Conservation (phyloP, 2,113 vertebrate genomes). For the Chroicocephalus ridibundus region DNA sequence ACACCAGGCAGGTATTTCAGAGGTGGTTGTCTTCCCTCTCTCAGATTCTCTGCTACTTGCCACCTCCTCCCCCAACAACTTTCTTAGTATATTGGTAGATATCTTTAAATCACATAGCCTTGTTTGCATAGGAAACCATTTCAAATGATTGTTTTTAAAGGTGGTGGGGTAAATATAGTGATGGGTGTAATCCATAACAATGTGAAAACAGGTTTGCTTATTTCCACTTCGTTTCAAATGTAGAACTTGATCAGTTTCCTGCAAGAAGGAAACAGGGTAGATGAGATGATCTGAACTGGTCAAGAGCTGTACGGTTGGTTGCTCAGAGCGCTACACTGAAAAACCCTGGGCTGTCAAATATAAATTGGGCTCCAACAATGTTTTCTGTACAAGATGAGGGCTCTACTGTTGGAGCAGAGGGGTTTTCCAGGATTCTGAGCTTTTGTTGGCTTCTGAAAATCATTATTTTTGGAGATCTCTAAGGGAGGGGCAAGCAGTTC, state of each 20-base stretch:
- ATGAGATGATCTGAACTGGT: background rate
- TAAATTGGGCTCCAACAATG: background rate
- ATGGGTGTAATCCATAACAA: fast-evolving
- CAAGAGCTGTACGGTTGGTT: background rate
- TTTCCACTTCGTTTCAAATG: background rate
- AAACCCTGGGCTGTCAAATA: background rate
- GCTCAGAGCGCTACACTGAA: background rate
- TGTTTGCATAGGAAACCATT: background rate
- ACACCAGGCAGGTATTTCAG: background rate
- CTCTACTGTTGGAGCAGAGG: background rate
- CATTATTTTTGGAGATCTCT: background rate
- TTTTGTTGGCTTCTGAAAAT: background rate
- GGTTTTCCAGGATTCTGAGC: background rate
- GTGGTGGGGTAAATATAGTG: background rate
- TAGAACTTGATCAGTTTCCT: background rate
- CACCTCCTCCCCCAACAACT: fast-evolving
- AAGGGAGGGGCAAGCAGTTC: background rate
- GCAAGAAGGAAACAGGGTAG: background rate
- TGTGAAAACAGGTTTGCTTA: background rate
- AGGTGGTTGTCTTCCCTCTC: background rate
- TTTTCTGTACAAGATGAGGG: background rate
- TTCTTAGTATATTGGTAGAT: background rate
- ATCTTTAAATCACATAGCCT: background rate
- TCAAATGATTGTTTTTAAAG: background rate
- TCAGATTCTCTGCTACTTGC: background rate